A percentile compares a stretch with the other conserved stretches of the same genome.
phyloP scores from a whole-genome alignment of 2,888 invertebrate species.

The Girardia tigrina region DNA sequence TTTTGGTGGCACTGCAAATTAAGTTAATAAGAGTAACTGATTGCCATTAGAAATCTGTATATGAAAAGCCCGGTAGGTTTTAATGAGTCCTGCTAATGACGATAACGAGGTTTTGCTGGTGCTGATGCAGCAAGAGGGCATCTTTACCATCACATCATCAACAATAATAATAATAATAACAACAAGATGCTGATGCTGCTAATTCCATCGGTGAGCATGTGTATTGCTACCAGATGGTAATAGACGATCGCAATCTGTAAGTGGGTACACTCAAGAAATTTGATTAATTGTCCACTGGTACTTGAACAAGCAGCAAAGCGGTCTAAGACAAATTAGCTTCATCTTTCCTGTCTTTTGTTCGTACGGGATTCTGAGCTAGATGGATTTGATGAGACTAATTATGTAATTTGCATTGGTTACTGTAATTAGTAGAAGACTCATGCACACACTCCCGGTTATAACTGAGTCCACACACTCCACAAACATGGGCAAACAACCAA shows the following conservation, averaged over 20 bases:
- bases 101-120: constrained; percentile 23
- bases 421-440: constrained; percentile 13
- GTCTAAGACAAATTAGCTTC: constrained; percentile 23
- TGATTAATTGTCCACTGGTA: constrained; percentile 23
- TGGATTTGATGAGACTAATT: constrained; percentile 5
- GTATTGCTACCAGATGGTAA: constrained; percentile 20
- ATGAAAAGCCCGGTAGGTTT: background rate
- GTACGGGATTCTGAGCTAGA: background rate
- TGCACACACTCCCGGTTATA: background rate
- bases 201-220: background rate
- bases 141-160: constrained; percentile 23
- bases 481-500: no score
- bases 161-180: background rate
- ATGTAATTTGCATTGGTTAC: constrained; percentile 23
- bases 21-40: constrained; percentile 23
- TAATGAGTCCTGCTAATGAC: constrained; percentile 23
- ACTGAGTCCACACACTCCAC: constrained; percentile 5
- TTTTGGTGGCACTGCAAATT: constrained; percentile 23
- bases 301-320: constrained; percentile 20
- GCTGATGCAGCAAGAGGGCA: constrained; percentile 10
- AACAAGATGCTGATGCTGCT: constrained; percentile 5
- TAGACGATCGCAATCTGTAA: constrained; percentile 7
- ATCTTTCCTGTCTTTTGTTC: constrained; percentile 23
- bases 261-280: constrained; percentile 9
- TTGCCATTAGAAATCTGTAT: constrained; percentile 20